phyloP scores from a whole-genome alignment of 2,888 invertebrate species.

The Pilophorus perplexus region DNA sequence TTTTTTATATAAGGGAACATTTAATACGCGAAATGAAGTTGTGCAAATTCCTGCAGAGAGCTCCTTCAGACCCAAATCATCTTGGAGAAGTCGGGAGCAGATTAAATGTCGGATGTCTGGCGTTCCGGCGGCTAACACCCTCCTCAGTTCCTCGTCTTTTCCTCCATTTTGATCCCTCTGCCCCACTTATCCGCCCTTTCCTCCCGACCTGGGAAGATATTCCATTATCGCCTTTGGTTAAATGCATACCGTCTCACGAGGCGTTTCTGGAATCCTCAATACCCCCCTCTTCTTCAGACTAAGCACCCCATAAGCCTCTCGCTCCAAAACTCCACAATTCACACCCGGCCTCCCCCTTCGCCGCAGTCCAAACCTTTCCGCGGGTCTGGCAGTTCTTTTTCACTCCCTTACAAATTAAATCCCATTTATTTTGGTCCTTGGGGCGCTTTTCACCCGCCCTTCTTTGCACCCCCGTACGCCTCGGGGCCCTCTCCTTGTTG shows the following conservation, averaged over 20 bases:
- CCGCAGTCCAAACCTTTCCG: too few species aligned
- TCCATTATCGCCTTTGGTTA: slow-evolving; percentile 9
- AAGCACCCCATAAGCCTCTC: too few species aligned
- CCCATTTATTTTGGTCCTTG: slow-evolving; percentile 8
- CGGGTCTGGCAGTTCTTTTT: too few species aligned
- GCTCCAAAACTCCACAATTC: not conserved
- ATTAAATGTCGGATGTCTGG: slow-evolving; percentile 24
- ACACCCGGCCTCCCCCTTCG: slow-evolving; percentile 1
- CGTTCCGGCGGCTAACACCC: slow-evolving; percentile 7
- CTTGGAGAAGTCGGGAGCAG: not conserved
- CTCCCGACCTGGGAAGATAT: not conserved
- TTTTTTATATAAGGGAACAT: too few species aligned
- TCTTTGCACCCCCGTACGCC: too few species aligned
- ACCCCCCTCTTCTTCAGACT: too few species aligned
- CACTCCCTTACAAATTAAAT: slow-evolving; percentile 20
- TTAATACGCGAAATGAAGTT: too few species aligned
- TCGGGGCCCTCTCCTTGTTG: too few species aligned
- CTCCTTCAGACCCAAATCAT: not conserved
- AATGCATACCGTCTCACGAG: slow-evolving; percentile 5
- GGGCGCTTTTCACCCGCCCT: not conserved
- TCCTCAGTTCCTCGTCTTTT: too few species aligned
- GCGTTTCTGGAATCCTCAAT: slow-evolving; percentile 12
- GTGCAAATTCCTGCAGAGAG: not conserved
- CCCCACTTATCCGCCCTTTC: not conserved
- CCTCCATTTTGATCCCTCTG: too few species aligned